phyloP scores from a whole-genome alignment of 2,888 invertebrate genomes.

The Drosophila dives region DNA sequence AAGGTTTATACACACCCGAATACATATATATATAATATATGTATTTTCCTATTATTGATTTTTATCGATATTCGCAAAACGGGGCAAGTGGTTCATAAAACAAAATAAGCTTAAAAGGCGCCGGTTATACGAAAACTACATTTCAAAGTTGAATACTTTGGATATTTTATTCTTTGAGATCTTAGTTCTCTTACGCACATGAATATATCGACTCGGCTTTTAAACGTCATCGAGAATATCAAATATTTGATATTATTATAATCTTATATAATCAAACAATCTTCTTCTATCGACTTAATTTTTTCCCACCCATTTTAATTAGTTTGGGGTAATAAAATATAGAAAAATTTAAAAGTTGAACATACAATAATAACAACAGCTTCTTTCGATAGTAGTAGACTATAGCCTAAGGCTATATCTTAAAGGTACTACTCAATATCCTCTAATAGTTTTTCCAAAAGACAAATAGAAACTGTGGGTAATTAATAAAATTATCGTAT shows the following conservation, averaged over 20 bases:
- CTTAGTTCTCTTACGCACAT: not conserved
- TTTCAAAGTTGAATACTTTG: not conserved
- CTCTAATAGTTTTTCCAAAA: not conserved
- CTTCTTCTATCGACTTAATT: not conserved
- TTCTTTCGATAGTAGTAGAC: not conserved
- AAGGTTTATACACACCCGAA: not conserved
- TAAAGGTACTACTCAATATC: not conserved
- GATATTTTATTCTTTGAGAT: not conserved
- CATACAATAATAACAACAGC: not conserved
- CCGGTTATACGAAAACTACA: not conserved
- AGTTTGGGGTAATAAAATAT: not conserved
- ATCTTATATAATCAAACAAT: not conserved
- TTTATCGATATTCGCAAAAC: not conserved
- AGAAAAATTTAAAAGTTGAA: not conserved
- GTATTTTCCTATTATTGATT: not conserved
- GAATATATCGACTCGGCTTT: not conserved
- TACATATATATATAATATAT: not conserved
- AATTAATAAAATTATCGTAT: not conserved
- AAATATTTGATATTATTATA: not conserved
- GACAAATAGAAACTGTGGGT: not conserved
- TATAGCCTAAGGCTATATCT: not conserved
- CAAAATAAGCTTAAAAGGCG: not conserved
- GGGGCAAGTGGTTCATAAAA: not conserved
- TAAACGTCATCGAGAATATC: not conserved
- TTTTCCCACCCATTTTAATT: not conserved